phyloP scores from a whole-genome alignment of 1,140 invertebrate species.

The Drosophila fuyamai region DNA sequence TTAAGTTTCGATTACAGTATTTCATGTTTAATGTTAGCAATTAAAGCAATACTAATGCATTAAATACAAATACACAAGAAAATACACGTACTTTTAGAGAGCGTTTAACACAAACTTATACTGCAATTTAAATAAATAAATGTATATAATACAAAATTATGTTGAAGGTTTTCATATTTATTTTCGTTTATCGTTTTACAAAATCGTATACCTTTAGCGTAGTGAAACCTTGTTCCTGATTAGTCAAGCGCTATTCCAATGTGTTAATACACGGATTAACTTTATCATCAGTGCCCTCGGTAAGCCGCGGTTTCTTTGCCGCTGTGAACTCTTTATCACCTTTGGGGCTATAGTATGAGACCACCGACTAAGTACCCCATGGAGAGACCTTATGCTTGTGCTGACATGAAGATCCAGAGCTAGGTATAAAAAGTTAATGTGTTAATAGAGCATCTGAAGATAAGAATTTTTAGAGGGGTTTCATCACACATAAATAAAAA shows the following conservation, averaged over 20 bases:
- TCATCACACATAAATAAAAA: no score
- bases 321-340: slow-evolving; percentile 3
- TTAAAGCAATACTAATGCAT: slow-evolving; percentile 66
- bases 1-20: slow-evolving; percentile 64
- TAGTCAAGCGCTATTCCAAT: background rate
- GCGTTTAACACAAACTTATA: slow-evolving; percentile 47
- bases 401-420: background rate
- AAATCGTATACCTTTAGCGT: background rate
- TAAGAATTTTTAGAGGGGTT: no score
- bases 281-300: background rate
- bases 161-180: background rate
- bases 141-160: slow-evolving; percentile 68
- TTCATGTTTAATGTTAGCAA: slow-evolving; percentile 52
- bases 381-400: slow-evolving; percentile 1
- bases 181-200: background rate
- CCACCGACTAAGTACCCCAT: slow-evolving; percentile 12
- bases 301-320: background rate
- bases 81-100: slow-evolving; percentile 48
- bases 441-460: background rate
- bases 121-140: slow-evolving; percentile 64
- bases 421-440: background rate
- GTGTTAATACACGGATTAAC: background rate
- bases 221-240: slow-evolving; percentile 9
- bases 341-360: background rate
- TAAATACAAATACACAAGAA: slow-evolving; percentile 33